Conservation (phyloP, 2,113 vertebrate species). For the Mola mola region DNA sequence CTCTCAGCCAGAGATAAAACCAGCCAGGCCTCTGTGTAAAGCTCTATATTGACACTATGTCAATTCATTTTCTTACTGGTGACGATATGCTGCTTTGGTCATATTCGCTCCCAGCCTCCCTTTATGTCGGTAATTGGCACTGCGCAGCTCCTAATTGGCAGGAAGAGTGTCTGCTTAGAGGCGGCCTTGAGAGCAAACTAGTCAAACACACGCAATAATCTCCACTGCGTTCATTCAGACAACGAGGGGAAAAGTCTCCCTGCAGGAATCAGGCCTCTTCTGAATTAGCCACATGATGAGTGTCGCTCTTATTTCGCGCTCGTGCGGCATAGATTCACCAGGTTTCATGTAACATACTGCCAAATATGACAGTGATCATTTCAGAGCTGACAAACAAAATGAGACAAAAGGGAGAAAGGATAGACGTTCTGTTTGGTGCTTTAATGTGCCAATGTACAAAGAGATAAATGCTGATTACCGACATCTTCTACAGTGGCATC, state of each 20-base stretch:
- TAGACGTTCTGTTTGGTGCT: conserved; percentile 47
- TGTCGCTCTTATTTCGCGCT: too few relatives aligned
- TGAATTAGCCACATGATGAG: too few relatives aligned
- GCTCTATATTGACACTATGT: neutral
- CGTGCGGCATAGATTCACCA: too few relatives aligned
- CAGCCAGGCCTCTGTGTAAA: neutral
- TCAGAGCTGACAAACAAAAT: too few relatives aligned
- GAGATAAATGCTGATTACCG: conserved; percentile 68
- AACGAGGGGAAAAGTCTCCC: conserved; percentile 10
- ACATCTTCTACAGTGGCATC: conserved; percentile 71
- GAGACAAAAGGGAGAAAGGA: neutral
- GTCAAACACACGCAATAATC: conserved; percentile 6
- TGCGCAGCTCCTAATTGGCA: conserved; percentile 25
- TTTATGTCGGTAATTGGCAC: conserved; percentile 26
- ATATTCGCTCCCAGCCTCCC: neutral
- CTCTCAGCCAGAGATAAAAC: conserved; percentile 5
- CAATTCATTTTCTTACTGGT: neutral
- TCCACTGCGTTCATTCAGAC: conserved; percentile 19
- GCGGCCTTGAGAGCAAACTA: conserved; percentile 8
- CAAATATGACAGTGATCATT: too few relatives aligned
- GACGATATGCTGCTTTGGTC: conserved; percentile 13
- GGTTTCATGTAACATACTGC: too few relatives aligned
- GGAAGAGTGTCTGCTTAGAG: conserved; percentile 9
- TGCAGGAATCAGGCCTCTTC: too few relatives aligned
- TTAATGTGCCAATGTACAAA: conserved; percentile 75